These are phyloP conservation scores for Laothoe populi DNA, from an alignment of 2,888 invertebrate genomes.

Conservation along the genomic window DNA sequence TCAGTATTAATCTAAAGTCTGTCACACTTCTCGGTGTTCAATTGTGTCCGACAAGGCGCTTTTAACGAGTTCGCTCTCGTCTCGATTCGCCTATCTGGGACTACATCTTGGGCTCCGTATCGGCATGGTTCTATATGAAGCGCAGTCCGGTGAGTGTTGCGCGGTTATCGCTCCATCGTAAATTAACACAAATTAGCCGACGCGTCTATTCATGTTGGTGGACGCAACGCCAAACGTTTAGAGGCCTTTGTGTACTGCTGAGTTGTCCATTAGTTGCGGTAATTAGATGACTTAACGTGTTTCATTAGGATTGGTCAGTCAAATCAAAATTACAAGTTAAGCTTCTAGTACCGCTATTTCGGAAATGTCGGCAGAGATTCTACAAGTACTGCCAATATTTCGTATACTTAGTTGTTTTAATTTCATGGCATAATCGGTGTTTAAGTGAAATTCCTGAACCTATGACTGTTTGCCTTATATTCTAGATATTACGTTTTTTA, in stretches of 20 bases:
- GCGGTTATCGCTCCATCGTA: slow-evolving; percentile 65
- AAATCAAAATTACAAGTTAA: background rate
- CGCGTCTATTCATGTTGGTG: slow-evolving; percentile 44
- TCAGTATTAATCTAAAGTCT: slow-evolving; percentile 45
- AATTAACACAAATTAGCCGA: slow-evolving; percentile 71
- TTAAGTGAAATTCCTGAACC: too few relatives aligned
- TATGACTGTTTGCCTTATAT: too few relatives aligned
- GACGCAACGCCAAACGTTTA: slow-evolving; percentile 30
- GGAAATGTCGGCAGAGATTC: too few relatives aligned
- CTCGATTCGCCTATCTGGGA: slow-evolving; percentile 47
- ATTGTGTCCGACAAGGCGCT: slow-evolving; percentile 43
- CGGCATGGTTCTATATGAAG: background rate
- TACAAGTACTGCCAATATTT: too few relatives aligned
- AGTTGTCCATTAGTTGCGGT: slow-evolving; percentile 12
- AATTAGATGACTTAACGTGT: background rate
- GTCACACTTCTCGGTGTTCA: slow-evolving; percentile 46
- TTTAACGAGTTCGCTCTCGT: slow-evolving; percentile 47
- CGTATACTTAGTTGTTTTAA: too few relatives aligned
- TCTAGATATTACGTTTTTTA: too few relatives aligned
- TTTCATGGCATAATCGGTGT: too few relatives aligned
- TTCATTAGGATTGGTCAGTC: background rate
- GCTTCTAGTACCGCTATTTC: too few relatives aligned
- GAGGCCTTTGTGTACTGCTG: background rate
- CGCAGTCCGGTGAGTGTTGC: slow-evolving; percentile 40
- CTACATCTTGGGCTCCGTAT: slow-evolving; percentile 52